Conservation (phyloP, 2,888 invertebrate species). For the Plebejus melissa region DNA sequence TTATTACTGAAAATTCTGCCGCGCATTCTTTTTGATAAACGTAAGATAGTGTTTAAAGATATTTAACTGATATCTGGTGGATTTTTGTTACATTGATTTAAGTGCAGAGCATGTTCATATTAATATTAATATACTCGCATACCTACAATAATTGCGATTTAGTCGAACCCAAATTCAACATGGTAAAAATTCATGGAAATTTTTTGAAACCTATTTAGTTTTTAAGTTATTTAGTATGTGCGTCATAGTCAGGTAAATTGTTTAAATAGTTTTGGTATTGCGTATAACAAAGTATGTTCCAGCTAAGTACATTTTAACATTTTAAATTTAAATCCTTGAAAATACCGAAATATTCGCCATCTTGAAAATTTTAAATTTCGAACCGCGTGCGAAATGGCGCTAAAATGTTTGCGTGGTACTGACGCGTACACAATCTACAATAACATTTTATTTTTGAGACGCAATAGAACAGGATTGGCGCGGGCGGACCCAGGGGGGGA, state of each 20-base stretch:
- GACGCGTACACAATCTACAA: conserved; percentile 27
- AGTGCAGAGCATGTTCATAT: not conserved
- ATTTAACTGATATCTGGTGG: not conserved
- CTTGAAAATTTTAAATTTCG: not conserved
- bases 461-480: conserved; percentile 61
- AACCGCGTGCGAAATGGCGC: conserved; percentile 18
- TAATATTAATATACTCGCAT: not conserved
- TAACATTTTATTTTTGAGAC: conserved; percentile 42
- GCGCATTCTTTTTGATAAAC: not conserved
- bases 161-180: not conserved
- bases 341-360: not conserved
- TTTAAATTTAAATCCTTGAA: not conserved
- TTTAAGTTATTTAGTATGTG: not conserved
- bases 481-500: conserved; percentile 38
- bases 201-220: too few relatives aligned
- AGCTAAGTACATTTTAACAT: not conserved
- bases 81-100: not conserved
- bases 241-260: not conserved
- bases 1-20: not conserved
- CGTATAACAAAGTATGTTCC: not conserved
- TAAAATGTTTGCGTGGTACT: conserved; percentile 18
- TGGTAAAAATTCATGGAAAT: not conserved
- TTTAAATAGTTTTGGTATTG: too few relatives aligned
- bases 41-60: not conserved
- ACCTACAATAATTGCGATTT: not conserved